A percentile compares a stretch with the other conserved stretches of the same genome.
Evolutionary conservation across 1,140 invertebrate genomes (phyloP).

Genomic region (Pseudomyrmex cubaensis): DNA sequence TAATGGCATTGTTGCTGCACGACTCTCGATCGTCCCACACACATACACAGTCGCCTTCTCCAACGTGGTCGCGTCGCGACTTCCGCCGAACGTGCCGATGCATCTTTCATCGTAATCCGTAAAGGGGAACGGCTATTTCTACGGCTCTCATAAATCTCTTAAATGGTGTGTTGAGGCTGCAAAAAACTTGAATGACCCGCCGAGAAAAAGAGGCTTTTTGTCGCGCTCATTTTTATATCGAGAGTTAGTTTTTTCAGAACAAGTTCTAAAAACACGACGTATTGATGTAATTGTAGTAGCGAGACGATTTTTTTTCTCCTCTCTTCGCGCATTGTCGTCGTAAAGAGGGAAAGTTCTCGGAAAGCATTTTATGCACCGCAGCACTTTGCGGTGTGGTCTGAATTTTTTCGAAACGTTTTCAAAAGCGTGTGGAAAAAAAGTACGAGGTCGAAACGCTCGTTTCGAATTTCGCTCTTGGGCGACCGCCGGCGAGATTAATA

Average conservation of each 20-base stretch:
- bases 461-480: not conserved
- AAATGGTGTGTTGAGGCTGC: no score
- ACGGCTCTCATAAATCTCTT: constrained; percentile 12
- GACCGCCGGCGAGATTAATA: constrained; percentile 25
- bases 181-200: no score
- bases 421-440: no score
- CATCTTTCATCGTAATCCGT: constrained; percentile 19
- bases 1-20: constrained; percentile 55
- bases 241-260: no score
- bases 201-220: not conserved
- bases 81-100: constrained; percentile 57
- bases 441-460: not conserved
- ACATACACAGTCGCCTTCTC: no score
- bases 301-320: no score
- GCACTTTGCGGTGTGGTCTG: not conserved
- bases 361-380: constrained; percentile 4
- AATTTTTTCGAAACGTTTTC: not conserved
- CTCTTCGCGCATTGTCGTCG: not conserved
- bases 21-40: constrained; percentile 6
- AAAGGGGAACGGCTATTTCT: constrained; percentile 11
- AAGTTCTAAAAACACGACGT: no score
- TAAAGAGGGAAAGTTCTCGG: not conserved
- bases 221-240: no score
- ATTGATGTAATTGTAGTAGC: no score
- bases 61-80: constrained; percentile 29